phyloP scores from a whole-genome alignment of 2,888 invertebrate genomes.

The Eupithecia vulgata region DNA sequence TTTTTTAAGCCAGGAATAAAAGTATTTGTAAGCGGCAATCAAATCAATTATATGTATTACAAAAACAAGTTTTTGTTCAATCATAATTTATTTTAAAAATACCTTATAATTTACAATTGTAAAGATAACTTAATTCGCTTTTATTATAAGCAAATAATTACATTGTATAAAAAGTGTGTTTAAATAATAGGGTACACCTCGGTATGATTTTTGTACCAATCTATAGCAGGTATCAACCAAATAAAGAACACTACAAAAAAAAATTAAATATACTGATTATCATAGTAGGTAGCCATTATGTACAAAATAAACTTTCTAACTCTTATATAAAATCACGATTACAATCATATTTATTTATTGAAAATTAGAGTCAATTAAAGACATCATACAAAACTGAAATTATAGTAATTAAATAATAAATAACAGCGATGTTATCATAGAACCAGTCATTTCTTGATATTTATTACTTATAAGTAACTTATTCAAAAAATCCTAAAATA shows the following conservation, averaged over 20 bases:
- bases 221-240: background rate
- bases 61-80: conserved; percentile 44
- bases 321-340: conserved; percentile 59
- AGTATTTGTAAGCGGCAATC: background rate
- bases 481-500: conserved; percentile 40
- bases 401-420: conserved; percentile 76
- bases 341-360: conserved; percentile 50
- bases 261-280: conserved; percentile 26
- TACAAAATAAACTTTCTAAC: conserved; percentile 45
- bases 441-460: conserved; percentile 68
- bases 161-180: conserved; percentile 22
- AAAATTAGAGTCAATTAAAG: conserved; percentile 49
- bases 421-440: conserved; percentile 70
- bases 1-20: conserved; percentile 10
- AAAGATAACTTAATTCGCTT: conserved; percentile 48
- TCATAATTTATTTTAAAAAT: conserved; percentile 67
- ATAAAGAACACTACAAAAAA: background rate
- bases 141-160: conserved; percentile 50
- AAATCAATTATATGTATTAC: conserved; percentile 13
- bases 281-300: conserved; percentile 41
- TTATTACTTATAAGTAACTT: conserved; percentile 18
- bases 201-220: background rate
- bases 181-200: background rate
- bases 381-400: conserved; percentile 43
- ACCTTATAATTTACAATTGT: conserved; percentile 59